A percentile compares a stretch with the other conserved stretches of the same genome.
phyloP scores from a whole-genome alignment of 2,888 invertebrate species.

The Tubulanus polymorphus region DNA sequence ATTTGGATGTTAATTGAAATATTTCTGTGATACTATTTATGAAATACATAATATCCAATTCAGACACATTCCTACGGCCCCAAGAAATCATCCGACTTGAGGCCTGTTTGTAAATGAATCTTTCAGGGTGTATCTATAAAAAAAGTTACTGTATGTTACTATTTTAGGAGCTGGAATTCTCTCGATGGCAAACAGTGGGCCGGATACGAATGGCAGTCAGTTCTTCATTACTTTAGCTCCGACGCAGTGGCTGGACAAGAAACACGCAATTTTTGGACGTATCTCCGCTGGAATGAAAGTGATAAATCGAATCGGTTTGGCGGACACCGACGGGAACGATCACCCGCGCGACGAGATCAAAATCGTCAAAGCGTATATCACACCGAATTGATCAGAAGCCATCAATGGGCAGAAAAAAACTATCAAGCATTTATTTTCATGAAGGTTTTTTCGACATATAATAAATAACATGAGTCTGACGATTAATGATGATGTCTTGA shows the following conservation, averaged over 20 bases:
- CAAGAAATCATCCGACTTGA: too few relatives aligned
- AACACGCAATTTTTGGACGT: constrained; percentile 93
- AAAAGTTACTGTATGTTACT: not conserved
- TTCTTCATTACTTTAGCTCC: constrained; percentile 97
- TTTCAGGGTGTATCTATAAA: not conserved
- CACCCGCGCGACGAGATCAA: constrained; percentile 65
- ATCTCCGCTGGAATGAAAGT: constrained; percentile 83
- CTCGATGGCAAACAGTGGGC: constrained; percentile 98
- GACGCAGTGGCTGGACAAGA: constrained; percentile 96
- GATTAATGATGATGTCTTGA: too few relatives aligned
- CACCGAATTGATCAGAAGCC: too few relatives aligned
- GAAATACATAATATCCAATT: too few relatives aligned
- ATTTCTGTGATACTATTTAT: too few relatives aligned
- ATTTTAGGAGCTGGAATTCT: constrained; percentile 70
- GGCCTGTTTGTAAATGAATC: not conserved
- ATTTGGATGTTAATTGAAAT: too few relatives aligned
- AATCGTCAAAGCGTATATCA: constrained; percentile 35
- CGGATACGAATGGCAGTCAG: constrained; percentile 94
- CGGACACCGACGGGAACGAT: constrained; percentile 90
- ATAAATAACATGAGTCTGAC: too few relatives aligned
- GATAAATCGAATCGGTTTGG: constrained; percentile 85
- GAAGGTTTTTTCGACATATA: too few relatives aligned
- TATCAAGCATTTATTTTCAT: too few relatives aligned
- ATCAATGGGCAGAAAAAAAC: too few relatives aligned
- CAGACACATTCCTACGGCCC: too few relatives aligned